A percentile compares a stretch with the other conserved stretches of the same genome.
These are phyloP conservation scores for Trichonephila clavata DNA, from an alignment of 1,140 invertebrate species.

Conservation along the genomic window DNA sequence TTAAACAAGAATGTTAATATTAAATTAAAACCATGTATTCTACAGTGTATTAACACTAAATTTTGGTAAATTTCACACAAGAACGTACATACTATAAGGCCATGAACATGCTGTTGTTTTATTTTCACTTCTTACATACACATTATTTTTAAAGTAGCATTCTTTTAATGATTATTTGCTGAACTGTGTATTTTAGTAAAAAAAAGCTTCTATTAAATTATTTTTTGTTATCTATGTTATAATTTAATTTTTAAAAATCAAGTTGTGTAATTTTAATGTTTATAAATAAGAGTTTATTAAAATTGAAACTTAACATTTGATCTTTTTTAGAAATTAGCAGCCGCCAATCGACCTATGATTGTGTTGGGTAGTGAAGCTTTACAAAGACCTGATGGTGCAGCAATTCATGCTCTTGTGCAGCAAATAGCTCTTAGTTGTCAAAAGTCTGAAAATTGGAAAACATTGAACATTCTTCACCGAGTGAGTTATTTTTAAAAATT, in stretches of 20 bases:
- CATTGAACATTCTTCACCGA: constrained; percentile 5
- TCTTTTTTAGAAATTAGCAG: constrained; percentile 84
- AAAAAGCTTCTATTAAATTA: too few species aligned
- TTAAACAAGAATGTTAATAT: too few species aligned
- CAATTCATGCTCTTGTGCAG: constrained; percentile 89
- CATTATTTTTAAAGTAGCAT: background rate
- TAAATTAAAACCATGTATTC: too few species aligned
- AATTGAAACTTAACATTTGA: too few species aligned
- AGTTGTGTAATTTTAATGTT: too few species aligned
- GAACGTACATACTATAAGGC: too few species aligned
- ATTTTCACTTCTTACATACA: too few species aligned
- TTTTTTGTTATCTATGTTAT: background rate
- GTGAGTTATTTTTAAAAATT: background rate
- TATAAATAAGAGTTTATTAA: too few species aligned
- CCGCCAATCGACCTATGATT: constrained; percentile 94
- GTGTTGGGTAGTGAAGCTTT: constrained; percentile 94
- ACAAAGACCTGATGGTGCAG: constrained; percentile 89
- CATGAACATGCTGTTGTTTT: too few species aligned
- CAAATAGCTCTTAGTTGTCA: constrained; percentile 83
- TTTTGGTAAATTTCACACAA: too few species aligned
- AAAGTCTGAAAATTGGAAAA: constrained; percentile 83
- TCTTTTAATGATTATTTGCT: background rate
- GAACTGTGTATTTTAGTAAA: too few species aligned
- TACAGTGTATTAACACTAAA: too few species aligned
- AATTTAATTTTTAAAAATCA: background rate